phyloP scores from a whole-genome alignment of 1,140 invertebrate species.

The Oedothorax gibbosus region DNA sequence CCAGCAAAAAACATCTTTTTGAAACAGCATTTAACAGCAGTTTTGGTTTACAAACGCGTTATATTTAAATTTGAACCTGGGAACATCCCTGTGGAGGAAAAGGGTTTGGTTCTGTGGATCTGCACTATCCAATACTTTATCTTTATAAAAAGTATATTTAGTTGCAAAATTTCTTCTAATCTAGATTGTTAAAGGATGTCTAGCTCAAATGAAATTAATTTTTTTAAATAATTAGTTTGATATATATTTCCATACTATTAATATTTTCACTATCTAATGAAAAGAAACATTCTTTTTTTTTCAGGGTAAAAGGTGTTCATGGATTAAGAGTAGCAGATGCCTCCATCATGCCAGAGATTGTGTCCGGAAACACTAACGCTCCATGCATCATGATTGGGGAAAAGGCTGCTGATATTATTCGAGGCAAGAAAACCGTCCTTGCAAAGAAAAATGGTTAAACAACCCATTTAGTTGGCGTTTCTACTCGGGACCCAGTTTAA shows the following conservation, averaged over 20 bases:
- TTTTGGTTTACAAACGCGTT: too few relatives aligned
- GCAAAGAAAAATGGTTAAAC: neutral
- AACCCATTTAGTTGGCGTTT: neutral
- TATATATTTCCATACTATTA: neutral
- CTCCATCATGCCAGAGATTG: constrained; percentile 79
- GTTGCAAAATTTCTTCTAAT: neutral
- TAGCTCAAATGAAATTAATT: neutral
- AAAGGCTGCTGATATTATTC: constrained; percentile 74
- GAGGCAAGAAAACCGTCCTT: neutral
- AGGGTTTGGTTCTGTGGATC: neutral
- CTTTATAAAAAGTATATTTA: neutral
- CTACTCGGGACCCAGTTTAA: neutral
- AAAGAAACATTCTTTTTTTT: constrained; percentile 65
- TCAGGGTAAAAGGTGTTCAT: constrained; percentile 73
- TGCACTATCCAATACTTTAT: neutral
- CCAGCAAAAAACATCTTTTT: too few relatives aligned
- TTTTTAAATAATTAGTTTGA: neutral
- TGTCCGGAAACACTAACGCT: constrained; percentile 78
- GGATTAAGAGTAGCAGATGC: constrained; percentile 77
- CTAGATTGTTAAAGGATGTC: neutral
- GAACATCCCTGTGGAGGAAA: too few relatives aligned
- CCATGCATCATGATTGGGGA: constrained; percentile 80
- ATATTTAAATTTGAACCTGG: too few relatives aligned
- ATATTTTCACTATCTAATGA: neutral
- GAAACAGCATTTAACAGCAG: too few relatives aligned